phyloP scores from a whole-genome alignment of 2,888 invertebrate species.

The Heliconius charithonia region DNA sequence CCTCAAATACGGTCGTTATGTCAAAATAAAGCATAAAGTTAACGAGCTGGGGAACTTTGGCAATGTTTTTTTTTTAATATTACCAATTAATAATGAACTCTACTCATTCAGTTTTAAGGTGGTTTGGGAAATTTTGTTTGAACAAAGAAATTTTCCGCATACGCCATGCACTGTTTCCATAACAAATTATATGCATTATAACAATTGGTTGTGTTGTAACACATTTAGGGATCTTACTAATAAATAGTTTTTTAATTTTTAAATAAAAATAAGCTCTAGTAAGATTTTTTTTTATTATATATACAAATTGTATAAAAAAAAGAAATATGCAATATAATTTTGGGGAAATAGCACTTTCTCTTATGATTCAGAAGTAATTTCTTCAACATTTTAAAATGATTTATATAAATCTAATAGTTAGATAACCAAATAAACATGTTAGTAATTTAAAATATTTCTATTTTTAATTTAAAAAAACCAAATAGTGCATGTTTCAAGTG shows the following conservation, averaged over 20 bases:
- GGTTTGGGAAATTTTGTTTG: conserved; percentile 45
- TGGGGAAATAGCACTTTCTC: neutral
- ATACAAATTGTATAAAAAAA: neutral
- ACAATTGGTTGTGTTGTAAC: conserved; percentile 56
- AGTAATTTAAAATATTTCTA: too few relatives aligned
- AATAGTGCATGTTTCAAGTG: too few relatives aligned
- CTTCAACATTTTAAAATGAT: neutral
- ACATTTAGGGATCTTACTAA: conserved; percentile 44
- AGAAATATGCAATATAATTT: too few relatives aligned
- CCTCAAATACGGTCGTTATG: conserved; percentile 56
- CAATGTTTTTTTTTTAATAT: conserved; percentile 35
- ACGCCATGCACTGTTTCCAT: conserved; percentile 71
- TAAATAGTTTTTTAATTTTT: neutral
- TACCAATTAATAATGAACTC: conserved; percentile 46
- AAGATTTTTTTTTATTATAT: too few relatives aligned
- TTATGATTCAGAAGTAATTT: neutral
- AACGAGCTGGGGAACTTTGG: conserved; percentile 53
- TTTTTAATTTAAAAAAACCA: too few relatives aligned
- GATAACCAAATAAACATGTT: too few relatives aligned
- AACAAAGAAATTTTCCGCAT: conserved; percentile 54
- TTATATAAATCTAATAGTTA: too few relatives aligned
- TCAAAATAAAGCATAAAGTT: conserved; percentile 53
- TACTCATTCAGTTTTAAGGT: conserved; percentile 37
- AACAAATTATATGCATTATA: conserved; percentile 71
- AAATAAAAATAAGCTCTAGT: too few relatives aligned